These are phyloP conservation scores for Orthosia gothica DNA, from an alignment of 2,888 invertebrate genomes.

Conservation along the genomic window DNA sequence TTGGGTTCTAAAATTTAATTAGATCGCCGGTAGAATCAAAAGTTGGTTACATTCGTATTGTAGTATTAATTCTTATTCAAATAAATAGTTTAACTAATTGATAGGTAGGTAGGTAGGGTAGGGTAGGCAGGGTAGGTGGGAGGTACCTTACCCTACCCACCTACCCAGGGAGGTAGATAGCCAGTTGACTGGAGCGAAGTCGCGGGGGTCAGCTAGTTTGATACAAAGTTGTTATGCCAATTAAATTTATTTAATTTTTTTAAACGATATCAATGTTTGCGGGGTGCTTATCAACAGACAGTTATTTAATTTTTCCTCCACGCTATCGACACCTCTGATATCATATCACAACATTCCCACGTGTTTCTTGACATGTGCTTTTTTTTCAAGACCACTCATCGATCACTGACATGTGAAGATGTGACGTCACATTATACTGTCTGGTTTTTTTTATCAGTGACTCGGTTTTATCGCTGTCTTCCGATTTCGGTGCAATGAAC, in stretches of 20 bases:
- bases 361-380: slow-evolving; percentile 25
- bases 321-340: slow-evolving; percentile 46
- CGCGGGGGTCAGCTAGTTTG: too few relatives aligned
- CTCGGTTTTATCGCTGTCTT: slow-evolving; percentile 15
- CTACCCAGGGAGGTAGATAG: too few relatives aligned
- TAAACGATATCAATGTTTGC: slow-evolving; percentile 34
- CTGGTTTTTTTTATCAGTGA: slow-evolving; percentile 32
- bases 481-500: slow-evolving; percentile 8
- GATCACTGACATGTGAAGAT: slow-evolving; percentile 34
- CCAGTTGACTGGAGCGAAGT: too few relatives aligned
- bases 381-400: slow-evolving; percentile 38
- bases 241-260: slow-evolving; percentile 5
- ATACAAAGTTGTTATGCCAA: not conserved
- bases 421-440: slow-evolving; percentile 44
- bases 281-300: slow-evolving; percentile 34
- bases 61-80: too few relatives aligned
- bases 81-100: too few relatives aligned
- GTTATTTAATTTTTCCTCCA: slow-evolving; percentile 41
- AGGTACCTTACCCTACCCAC: too few relatives aligned
- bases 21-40: too few relatives aligned
- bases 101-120: too few relatives aligned
- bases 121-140: too few relatives aligned
- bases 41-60: too few relatives aligned
- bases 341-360: slow-evolving; percentile 54
- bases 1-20: too few relatives aligned